phyloP scores from a whole-genome alignment of 1,140 invertebrate species.

The Drosophila ercepeae region DNA sequence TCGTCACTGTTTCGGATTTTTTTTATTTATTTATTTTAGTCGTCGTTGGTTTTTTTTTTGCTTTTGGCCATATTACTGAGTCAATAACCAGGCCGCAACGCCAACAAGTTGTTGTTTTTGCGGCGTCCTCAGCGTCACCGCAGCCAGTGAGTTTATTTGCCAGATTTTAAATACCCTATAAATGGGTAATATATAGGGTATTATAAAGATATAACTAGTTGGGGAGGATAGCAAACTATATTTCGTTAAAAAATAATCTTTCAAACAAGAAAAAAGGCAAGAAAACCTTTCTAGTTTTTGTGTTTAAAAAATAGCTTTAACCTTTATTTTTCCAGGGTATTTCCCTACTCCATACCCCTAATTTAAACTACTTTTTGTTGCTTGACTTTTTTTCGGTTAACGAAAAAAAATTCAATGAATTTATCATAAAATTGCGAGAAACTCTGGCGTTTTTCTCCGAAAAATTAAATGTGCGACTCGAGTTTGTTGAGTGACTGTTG shows the following conservation, averaged over 20 bases:
- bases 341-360: not conserved
- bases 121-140: not conserved
- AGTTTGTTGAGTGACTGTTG: conserved; percentile 14
- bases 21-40: not conserved
- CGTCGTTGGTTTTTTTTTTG: not conserved
- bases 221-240: too few species aligned
- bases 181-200: not conserved
- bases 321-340: conserved; percentile 3
- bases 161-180: conserved; percentile 17
- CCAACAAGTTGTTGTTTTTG: conserved; percentile 35
- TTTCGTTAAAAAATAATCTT: too few species aligned
- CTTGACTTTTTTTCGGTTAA: conserved; percentile 25
- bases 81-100: conserved; percentile 32
- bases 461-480: conserved; percentile 66
- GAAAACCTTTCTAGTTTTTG: too few species aligned
- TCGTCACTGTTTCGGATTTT: conserved; percentile 27
- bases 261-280: too few species aligned
- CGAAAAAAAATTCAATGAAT: conserved; percentile 76
- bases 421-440: conserved; percentile 83
- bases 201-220: too few species aligned
- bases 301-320: not conserved
- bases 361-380: conserved; percentile 6
- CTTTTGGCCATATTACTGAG: conserved; percentile 22
- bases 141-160: not conserved
- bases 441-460: conserved; percentile 78